Evolutionary conservation across 2,888 invertebrate species (phyloP), one percentile per base, ranked within the genome.

Genomic region (Rotaria magnacalcarata): DNA sequence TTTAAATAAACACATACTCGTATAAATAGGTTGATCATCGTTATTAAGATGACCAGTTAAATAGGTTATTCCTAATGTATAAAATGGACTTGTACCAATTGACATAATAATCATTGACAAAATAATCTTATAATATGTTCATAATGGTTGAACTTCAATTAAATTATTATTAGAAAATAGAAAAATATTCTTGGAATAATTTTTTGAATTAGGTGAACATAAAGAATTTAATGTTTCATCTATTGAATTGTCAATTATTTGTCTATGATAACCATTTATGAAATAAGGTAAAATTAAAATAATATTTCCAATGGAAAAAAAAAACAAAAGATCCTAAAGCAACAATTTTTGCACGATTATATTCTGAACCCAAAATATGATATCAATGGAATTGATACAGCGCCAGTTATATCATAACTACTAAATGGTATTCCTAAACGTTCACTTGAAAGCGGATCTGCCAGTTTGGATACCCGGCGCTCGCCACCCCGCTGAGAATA

Each of bases 21-120:
- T 86, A 27, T 56, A 86, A 8, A 86, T 21, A 1, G 85, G 58
- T 67, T 86, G 86, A 47, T 52, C 34, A 27, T 60, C 43, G 56
- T 85, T 75, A 24, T 80, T 58, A 14, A 96, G 94, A 90, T 95
- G 95, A 91, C 96, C 96, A 91, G 96, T 96, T 88, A 96, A 93
- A 90, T 94, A 96, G 0, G 96, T 95, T 88, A 95, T 94, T 58
- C 95, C 95, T 84, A 96, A 93, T 0, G 96, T 96, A 91, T 94
- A 96, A 87, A 96, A 93, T 0, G 96, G 96, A 0, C 95, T 93
- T 0, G 95, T 94, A 50, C 96, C 96, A 2, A 94, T 94, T 52
- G 96, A 96, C 90, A 95, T 95, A 87, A 96, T 91, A 87, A 96
- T 93, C 91, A 96, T 95, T 0, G 94, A 95, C 43, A 93, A 89